Conservation (phyloP, 1,140 invertebrate genomes). For the Pararge aegeria region DNA sequence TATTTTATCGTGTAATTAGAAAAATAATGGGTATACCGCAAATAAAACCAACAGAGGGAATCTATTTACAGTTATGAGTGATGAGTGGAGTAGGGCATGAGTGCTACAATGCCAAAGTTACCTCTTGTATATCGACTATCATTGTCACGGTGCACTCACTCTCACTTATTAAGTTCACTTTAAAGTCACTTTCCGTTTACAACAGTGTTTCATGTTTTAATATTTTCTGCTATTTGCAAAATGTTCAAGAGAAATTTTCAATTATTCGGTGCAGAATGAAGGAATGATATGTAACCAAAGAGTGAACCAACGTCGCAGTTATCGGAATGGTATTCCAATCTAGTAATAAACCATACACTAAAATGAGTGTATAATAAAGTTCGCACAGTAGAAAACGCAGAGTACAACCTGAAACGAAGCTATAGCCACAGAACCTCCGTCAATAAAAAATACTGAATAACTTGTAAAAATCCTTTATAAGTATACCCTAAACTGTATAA, state of each 20-base stretch:
- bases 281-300: not conserved
- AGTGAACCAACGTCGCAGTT: not conserved
- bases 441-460: conserved; percentile 19
- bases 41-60: conserved; percentile 27
- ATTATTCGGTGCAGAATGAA: not conserved
- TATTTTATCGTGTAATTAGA: not conserved
- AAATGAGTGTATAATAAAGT: conserved; percentile 7
- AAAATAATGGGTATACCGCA: conserved; percentile 20
- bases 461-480: conserved; percentile 23
- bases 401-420: conserved; percentile 21
- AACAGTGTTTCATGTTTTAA: conserved; percentile 19
- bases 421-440: conserved; percentile 14
- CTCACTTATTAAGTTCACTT: conserved; percentile 41
- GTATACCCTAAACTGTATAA: conserved; percentile 23
- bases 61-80: conserved; percentile 31
- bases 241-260: not conserved
- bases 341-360: conserved; percentile 5
- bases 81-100: conserved; percentile 28
- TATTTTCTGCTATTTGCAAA: not conserved
- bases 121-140: conserved; percentile 76
- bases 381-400: conserved; percentile 12
- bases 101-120: conserved; percentile 40
- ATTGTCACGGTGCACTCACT: conserved; percentile 55
- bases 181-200: conserved; percentile 34
- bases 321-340: not conserved